Conservation (phyloP, 2,888 invertebrate species). For the Apamea epomidion region DNA sequence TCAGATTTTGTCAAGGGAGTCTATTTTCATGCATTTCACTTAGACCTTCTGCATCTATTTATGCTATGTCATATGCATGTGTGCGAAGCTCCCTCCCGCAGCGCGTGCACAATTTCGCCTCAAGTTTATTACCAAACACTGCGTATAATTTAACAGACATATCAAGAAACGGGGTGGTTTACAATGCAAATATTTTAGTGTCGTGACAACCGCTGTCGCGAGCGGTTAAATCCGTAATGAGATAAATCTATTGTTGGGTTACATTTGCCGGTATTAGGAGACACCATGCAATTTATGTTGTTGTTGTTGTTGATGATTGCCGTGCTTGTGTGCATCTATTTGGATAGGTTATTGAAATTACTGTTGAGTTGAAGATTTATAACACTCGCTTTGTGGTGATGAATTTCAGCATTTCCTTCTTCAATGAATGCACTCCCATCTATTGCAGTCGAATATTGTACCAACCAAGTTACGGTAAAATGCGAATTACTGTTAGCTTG, state of each 20-base stretch:
- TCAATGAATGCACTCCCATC: neutral
- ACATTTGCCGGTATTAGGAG: conserved; percentile 62
- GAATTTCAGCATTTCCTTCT: conserved; percentile 1
- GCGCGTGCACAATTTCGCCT: conserved; percentile 73
- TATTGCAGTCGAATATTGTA: neutral
- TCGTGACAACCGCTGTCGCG: conserved; percentile 78
- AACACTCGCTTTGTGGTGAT: neutral
- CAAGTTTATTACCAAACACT: conserved; percentile 74
- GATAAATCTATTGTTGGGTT: conserved; percentile 72
- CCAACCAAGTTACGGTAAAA: neutral
- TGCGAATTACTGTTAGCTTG: neutral
- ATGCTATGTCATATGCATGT: conserved; percentile 15
- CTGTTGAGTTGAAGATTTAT: conserved; percentile 33
- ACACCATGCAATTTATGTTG: conserved; percentile 47
- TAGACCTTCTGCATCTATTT: conserved; percentile 36
- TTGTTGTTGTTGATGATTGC: conserved; percentile 46
- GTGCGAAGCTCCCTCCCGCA: conserved; percentile 67
- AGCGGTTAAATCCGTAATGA: conserved; percentile 79
- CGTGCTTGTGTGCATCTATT: conserved; percentile 32
- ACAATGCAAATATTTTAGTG: conserved; percentile 76
- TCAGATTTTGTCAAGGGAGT: neutral
- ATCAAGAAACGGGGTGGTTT: conserved; percentile 76
- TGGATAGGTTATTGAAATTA: conserved; percentile 29
- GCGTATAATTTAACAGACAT: conserved; percentile 76
- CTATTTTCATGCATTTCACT: neutral